These are phyloP conservation scores for Galeruca laticollis DNA, from an alignment of 2,888 invertebrate genomes.

Conservation along the genomic window DNA sequence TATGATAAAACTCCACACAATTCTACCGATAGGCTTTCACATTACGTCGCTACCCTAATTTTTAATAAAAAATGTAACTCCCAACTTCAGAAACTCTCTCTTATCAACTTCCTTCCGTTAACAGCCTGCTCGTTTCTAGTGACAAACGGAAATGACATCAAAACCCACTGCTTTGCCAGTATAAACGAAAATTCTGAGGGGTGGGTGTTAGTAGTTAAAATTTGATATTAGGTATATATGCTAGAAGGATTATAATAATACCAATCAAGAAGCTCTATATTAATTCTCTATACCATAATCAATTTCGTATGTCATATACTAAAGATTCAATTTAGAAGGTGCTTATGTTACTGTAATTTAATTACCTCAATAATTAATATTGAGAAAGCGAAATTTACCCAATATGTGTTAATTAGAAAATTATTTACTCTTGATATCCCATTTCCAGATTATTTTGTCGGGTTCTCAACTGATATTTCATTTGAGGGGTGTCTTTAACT, in stretches of 20 bases:
- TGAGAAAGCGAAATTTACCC: too few species aligned
- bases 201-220: conserved; percentile 38
- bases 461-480: too few species aligned
- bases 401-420: too few species aligned
- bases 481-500: too few species aligned
- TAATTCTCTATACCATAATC: not conserved
- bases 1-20: too few species aligned
- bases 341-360: too few species aligned
- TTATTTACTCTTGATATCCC: too few species aligned
- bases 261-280: not conserved
- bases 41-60: not conserved
- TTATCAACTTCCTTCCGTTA: conserved; percentile 44
- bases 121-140: conserved; percentile 33
- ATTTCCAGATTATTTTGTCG: too few species aligned
- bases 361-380: too few species aligned
- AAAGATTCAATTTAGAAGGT: not conserved
- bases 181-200: conserved; percentile 38
- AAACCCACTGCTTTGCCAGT: conserved; percentile 35
- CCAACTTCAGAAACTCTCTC: conserved; percentile 8
- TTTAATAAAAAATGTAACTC: not conserved
- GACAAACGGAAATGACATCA: conserved; percentile 41
- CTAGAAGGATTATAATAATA: conserved; percentile 29
- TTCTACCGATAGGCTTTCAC: too few species aligned
- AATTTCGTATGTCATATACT: not conserved
- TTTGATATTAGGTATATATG: conserved; percentile 29